Conservation (phyloP, 2,797 vertebrate species). For the Manis pentadactyla region DNA sequence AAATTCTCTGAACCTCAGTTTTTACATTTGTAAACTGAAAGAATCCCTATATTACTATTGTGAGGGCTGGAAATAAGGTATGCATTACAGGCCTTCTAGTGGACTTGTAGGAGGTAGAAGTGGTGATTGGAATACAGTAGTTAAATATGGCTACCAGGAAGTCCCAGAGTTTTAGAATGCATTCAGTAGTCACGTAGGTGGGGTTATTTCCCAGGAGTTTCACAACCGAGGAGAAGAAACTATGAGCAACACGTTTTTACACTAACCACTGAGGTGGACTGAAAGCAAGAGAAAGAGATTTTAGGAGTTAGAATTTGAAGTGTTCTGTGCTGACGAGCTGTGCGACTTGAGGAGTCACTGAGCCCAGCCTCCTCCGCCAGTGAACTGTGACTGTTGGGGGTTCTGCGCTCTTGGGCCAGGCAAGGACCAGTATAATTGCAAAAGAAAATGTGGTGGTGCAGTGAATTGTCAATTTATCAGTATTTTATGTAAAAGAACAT, state of each 20-base stretch:
- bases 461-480: background rate
- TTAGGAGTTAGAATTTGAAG: background rate
- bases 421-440: background rate
- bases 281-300: background rate
- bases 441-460: background rate
- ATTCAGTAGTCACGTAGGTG: background rate
- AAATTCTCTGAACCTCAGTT: background rate
- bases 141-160: background rate
- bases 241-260: background rate
- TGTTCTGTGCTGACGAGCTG: background rate
- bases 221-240: background rate
- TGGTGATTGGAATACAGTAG: background rate
- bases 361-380: background rate
- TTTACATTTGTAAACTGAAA: constrained; percentile 16
- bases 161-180: background rate
- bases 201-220: constrained; percentile 12
- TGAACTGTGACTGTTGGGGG: background rate
- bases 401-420: background rate
- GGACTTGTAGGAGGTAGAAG: background rate
- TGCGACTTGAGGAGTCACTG: background rate
- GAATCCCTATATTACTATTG: background rate
- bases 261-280: background rate
- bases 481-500: constrained; percentile 37
- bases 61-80: background rate
- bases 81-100: background rate